A percentile compares a stretch with the other conserved stretches of the same genome.
Conservation (phyloP, 1,140 invertebrate genomes). For the Drosophila leontia region DNA sequence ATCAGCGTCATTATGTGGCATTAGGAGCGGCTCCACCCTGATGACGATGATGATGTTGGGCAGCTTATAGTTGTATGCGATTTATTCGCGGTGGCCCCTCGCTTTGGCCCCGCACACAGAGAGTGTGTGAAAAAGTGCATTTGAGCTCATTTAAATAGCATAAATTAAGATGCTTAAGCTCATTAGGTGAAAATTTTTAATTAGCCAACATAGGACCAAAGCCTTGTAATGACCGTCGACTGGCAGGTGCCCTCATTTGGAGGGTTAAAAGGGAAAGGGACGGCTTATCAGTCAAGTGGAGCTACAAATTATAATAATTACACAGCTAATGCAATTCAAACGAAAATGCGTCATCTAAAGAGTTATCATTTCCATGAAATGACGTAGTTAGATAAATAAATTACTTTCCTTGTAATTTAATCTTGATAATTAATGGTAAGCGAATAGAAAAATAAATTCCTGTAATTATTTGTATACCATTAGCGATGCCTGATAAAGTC, state of each 20-base stretch:
- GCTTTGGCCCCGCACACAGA: background rate
- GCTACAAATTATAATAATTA: slow-evolving; percentile 23
- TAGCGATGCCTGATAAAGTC: background rate
- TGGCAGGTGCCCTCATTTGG: slow-evolving; percentile 11
- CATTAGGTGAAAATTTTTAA: slow-evolving; percentile 53
- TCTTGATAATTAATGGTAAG: background rate
- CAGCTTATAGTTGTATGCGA: slow-evolving; percentile 76
- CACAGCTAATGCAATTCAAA: slow-evolving; percentile 20
- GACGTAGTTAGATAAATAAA: slow-evolving; percentile 4
- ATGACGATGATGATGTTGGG: slow-evolving; percentile 47
- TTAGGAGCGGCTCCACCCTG: slow-evolving; percentile 50
- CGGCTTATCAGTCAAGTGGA: slow-evolving; percentile 59
- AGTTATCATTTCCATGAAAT: slow-evolving; percentile 17
- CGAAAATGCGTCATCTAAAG: slow-evolving; percentile 40
- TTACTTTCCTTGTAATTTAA: background rate
- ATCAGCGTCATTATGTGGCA: slow-evolving; percentile 82
- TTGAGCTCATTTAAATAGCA: slow-evolving; percentile 74
- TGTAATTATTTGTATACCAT: background rate
- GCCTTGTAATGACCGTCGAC: slow-evolving; percentile 25
- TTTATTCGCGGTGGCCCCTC: slow-evolving; percentile 58
- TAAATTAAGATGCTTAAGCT: slow-evolving; percentile 70
- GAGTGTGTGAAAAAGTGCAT: slow-evolving; percentile 42
- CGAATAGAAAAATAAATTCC: too few species aligned
- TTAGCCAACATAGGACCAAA: slow-evolving; percentile 38
- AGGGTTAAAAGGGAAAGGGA: background rate